phyloP scores from a whole-genome alignment of 1,140 invertebrate genomes.

The Drosophila tani region DNA sequence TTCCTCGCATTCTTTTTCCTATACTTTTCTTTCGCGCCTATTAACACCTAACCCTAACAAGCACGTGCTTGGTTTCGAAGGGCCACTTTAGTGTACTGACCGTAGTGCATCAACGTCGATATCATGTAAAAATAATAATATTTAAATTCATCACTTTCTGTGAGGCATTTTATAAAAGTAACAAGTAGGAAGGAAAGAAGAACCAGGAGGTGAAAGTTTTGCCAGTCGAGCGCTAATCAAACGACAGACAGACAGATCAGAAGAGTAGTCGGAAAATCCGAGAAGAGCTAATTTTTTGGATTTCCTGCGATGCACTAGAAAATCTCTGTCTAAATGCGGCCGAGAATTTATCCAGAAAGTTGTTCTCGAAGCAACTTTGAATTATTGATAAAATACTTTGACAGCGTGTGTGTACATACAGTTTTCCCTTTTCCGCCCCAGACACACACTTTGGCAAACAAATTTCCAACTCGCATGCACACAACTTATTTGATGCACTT shows the following conservation, averaged over 20 bases:
- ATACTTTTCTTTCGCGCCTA: too few relatives aligned
- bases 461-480: slow-evolving; percentile 61
- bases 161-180: too few relatives aligned
- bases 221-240: slow-evolving; percentile 56
- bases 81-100: too few relatives aligned
- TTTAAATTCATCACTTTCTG: too few relatives aligned
- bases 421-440: slow-evolving; percentile 20
- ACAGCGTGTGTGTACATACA: slow-evolving; percentile 15
- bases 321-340: slow-evolving; percentile 49
- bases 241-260: slow-evolving; percentile 6
- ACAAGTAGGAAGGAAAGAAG: too few relatives aligned
- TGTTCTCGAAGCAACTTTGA: slow-evolving; percentile 48
- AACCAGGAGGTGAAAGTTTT: slow-evolving; percentile 22
- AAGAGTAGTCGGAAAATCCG: background rate
- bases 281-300: slow-evolving; percentile 44
- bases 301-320: slow-evolving; percentile 20
- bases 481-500: slow-evolving; percentile 68
- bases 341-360: slow-evolving; percentile 28
- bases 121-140: too few relatives aligned
- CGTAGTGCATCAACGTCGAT: too few relatives aligned
- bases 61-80: too few relatives aligned
- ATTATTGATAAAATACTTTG: slow-evolving; percentile 72
- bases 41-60: too few relatives aligned
- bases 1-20: too few relatives aligned
- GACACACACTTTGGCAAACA: slow-evolving; percentile 41